Evolutionary conservation across 2,888 invertebrate genomes (phyloP), one percentile per base, ranked within the genome.

Genomic region (Acronicta leporina): DNA sequence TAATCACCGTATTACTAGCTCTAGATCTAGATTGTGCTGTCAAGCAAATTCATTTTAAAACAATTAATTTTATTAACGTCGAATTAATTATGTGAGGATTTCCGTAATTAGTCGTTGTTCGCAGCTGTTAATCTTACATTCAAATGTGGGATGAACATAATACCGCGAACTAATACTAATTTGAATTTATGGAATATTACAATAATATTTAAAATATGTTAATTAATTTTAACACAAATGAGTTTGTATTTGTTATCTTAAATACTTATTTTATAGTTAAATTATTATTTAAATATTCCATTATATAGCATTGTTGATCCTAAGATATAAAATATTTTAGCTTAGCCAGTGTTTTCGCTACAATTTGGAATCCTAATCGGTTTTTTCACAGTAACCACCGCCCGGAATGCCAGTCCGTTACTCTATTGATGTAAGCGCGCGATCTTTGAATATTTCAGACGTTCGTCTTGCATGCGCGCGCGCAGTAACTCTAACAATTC

Each of bases 371-470:
- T 62, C 20, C 49, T 6, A 50, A 54, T 61, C 25, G 58, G 38
- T 52, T 76, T 60, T 73, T 65, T 64, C 65, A 63, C 47, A 66
- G 61, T 59, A 52, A 63, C 25, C 52, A 50, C 68, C 14, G 40
- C 30, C 25, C 41, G 66, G 68, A 70, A 75, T 80, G 69, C 55
- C 15, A 62, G 49, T 50, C 73, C 75, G 80, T 80, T 80, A 79
- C 55, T 48, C 63, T 75, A 75, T 80, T 64, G 75, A 80, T 77
- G 73, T 77, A 69, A 54, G 68, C 63, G 68, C 66, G 77, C 76
- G 67, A 54, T 80, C 71, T 81, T 77, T 53, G 75, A 77, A 83
- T 84, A 77, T 77, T 74, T 78, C 58, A 68, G 62, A 59, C 41
- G 62, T 51, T 71, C 63, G 80, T 74, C 72, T 70, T 76, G 82